Evolutionary conservation across 2,113 vertebrate species (phyloP).

Genomic region (Plectropomus leopardus): DNA sequence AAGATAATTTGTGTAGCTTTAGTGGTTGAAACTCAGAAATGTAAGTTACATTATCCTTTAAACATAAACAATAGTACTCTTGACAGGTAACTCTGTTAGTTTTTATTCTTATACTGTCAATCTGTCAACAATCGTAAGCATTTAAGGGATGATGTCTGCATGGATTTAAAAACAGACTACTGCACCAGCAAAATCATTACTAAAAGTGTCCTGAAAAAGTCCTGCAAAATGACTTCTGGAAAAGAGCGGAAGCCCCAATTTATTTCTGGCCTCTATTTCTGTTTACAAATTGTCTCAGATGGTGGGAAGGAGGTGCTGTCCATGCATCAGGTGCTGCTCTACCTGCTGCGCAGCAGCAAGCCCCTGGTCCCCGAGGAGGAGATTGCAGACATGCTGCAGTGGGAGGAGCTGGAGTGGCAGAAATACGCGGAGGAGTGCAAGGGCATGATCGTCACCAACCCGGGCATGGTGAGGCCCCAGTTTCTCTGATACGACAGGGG

Average conservation of each 20-base stretch:
- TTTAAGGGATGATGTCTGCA: too few species aligned
- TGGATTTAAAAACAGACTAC: too few species aligned
- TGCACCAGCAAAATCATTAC: too few species aligned
- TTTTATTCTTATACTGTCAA: too few species aligned
- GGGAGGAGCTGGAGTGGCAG: conserved; percentile 99
- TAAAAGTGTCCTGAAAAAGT: too few species aligned
- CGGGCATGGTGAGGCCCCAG: conserved; percentile 91
- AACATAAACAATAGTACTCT: too few species aligned
- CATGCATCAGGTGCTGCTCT: conserved; percentile 98
- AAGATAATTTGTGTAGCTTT: too few species aligned
- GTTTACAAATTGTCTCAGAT: conserved; percentile 79
- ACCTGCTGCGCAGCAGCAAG: conserved; percentile 93
- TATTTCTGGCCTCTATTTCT: not conserved
- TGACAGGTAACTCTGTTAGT: too few species aligned
- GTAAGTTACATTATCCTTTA: too few species aligned
- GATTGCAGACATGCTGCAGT: conserved; percentile 98
- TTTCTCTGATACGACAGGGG: conserved; percentile 8
- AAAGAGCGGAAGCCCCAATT: not conserved
- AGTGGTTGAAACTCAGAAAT: too few species aligned
- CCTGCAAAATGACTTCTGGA: too few species aligned
- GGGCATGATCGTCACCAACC: conserved; percentile 99
- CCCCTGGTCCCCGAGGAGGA: conserved; percentile 96
- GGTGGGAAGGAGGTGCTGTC: conserved; percentile 98
- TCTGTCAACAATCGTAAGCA: too few species aligned
- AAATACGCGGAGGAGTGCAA: conserved; percentile 99